Evolutionary conservation across 2,797 vertebrate genomes (phyloP), one percentile per base, ranked within the genome.

Genomic region (Fundulus diaphanus): DNA sequence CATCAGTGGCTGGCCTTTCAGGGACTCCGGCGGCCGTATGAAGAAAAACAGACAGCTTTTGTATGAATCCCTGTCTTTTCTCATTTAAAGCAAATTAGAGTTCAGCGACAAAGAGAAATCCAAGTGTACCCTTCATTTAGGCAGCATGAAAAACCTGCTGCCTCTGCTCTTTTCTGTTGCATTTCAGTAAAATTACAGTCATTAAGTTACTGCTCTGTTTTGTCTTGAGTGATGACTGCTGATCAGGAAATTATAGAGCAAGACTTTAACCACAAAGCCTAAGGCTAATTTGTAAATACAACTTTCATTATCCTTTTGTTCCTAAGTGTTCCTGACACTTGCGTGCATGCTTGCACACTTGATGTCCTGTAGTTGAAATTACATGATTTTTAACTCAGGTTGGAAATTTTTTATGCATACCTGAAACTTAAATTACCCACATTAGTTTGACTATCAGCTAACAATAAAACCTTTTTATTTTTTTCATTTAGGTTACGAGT

Each of bases 71-170:
- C 96, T 95, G 96, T 96, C 96, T 96, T 94, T 95, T 95, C 95
- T 97, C 96, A 96, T 98, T 97, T 96, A 96, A 97, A 96, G 96
- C 94, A 97, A 97, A 97, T 97, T 96, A 96, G 95, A 96, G 95
- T 96, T 95, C 94, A 92, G 93, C 94, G 93, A 95, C 87, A 87
- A 96, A 96, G 94, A 96, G 93, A 95, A 94, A 96, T 92, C 95
- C 92, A 93, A 95, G 94, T 94, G 92, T 95, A 93, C 88, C 89
- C 85, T 89, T 93, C 93, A 93, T 92, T 95, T 95, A 94, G 94
- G 87, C 83, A 89, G 89, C 94, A 94, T 93, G 94, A 94, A 90
- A n/a, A 92, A 91, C 86, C 92, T 90, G 90, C 91, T 93, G 94
- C 90, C 94, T 94, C 93, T 92, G 85, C 93, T 96, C 84, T 87